Conservation (phyloP, 2,888 invertebrate species). For the Agrotis segetum region DNA sequence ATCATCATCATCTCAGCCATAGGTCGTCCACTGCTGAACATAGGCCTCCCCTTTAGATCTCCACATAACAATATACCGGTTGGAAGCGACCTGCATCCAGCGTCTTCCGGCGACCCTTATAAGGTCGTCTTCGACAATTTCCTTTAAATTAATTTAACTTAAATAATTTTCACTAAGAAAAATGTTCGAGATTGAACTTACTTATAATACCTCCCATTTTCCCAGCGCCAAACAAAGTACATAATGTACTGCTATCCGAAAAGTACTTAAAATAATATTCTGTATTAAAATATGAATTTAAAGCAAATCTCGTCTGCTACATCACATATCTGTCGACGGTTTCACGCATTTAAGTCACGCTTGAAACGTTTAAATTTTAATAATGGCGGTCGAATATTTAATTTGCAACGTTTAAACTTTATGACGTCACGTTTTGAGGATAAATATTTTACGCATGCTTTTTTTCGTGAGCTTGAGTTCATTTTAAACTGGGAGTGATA, state of each 20-base stretch:
- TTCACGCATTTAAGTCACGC: slow-evolving; percentile 52
- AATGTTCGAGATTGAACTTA: background rate
- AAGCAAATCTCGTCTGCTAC: slow-evolving; percentile 34
- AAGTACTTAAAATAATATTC: background rate
- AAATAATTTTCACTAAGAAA: background rate
- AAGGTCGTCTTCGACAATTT: no score
- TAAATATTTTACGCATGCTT: slow-evolving; percentile 49
- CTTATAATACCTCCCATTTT: background rate
- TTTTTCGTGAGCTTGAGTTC: slow-evolving; percentile 43
- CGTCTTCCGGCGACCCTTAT: no score
- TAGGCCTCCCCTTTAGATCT: no score
- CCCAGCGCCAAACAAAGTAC: background rate
- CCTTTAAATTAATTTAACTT: no score
- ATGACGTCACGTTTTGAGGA: slow-evolving; percentile 59
- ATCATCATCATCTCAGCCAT: no score
- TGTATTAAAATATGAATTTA: slow-evolving; percentile 36
- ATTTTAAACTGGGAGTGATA: slow-evolving; percentile 34
- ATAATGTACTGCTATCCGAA: background rate
- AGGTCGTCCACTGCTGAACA: no score
- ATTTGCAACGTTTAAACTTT: slow-evolving; percentile 55
- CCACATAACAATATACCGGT: no score
- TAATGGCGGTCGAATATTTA: slow-evolving; percentile 55
- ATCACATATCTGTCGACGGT: slow-evolving; percentile 43
- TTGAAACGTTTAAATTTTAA: slow-evolving; percentile 51
- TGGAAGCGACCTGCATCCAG: no score